A percentile compares a stretch with the other conserved stretches of the same genome.
Evolutionary conservation across 1,140 invertebrate species (phyloP).

Genomic region (Drosophila nigrodunni): DNA sequence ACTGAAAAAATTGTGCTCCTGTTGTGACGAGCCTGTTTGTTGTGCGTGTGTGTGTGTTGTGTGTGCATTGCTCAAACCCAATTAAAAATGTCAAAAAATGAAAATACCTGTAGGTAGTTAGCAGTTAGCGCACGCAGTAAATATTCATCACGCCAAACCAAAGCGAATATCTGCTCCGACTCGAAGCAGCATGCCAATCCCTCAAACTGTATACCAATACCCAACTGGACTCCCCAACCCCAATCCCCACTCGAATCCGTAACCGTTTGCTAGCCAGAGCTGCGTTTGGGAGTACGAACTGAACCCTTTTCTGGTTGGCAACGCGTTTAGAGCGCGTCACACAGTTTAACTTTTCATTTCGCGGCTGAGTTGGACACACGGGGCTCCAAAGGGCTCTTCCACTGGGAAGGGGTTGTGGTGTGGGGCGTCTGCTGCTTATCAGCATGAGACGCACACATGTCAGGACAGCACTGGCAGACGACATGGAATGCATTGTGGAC

Average conservation of each 20-base stretch:
- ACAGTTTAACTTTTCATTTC: conserved; percentile 83
- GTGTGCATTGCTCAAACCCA: conserved; percentile 73
- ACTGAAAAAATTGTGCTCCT: conserved; percentile 52
- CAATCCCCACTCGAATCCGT: background rate
- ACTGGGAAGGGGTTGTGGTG: background rate
- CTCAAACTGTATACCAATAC: background rate
- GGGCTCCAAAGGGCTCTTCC: conserved; percentile 5
- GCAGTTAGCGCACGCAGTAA: conserved; percentile 83
- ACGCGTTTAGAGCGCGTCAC: conserved; percentile 64
- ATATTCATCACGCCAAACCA: conserved; percentile 79
- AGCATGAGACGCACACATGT: conserved; percentile 81
- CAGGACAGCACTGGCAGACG: conserved; percentile 47
- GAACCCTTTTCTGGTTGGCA: conserved; percentile 21
- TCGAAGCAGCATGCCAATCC: background rate
- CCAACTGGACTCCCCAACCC: background rate
- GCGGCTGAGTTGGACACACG: conserved; percentile 48
- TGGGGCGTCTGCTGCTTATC: conserved; percentile 69
- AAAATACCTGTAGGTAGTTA: conserved; percentile 83
- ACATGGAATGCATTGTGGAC: conserved; percentile 78
- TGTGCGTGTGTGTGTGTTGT: conserved; percentile 3
- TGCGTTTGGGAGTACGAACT: background rate
- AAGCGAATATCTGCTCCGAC: conserved; percentile 18
- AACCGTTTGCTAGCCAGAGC: background rate
- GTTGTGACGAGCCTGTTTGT: conserved; percentile 3
- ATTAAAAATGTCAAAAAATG: conserved; percentile 83